Evolutionary conservation across 2,888 invertebrate genomes (phyloP).

Genomic region (Mimachlamys varia): DNA sequence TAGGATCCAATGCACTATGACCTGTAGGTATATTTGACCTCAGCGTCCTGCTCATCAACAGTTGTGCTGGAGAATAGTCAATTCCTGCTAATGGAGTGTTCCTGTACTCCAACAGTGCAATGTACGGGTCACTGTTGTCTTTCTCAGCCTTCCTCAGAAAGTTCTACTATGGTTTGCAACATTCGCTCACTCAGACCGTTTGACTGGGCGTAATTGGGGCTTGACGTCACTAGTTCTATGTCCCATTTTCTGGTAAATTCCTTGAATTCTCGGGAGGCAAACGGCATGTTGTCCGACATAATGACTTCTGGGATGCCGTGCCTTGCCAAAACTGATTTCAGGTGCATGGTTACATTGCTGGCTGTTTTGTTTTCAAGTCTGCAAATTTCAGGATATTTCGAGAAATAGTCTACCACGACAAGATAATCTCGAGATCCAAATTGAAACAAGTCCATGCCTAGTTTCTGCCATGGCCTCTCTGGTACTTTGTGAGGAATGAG

Average conservation of each 20-base stretch:
- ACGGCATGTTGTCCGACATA: constrained; percentile 59
- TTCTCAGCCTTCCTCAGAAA: constrained; percentile 52
- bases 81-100: constrained; percentile 55
- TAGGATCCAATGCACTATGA: constrained; percentile 4
- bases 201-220: constrained; percentile 50
- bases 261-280: constrained; percentile 44
- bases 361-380: constrained; percentile 54
- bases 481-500: constrained; percentile 45
- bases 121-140: constrained; percentile 51
- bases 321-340: constrained; percentile 55
- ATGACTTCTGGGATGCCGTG: constrained; percentile 56
- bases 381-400: constrained; percentile 59
- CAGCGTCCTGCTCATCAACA: constrained; percentile 51
- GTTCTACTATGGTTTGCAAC: constrained; percentile 53
- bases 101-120: constrained; percentile 55
- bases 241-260: constrained; percentile 35
- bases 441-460: constrained; percentile 54
- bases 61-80: constrained; percentile 49
- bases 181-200: constrained; percentile 54
- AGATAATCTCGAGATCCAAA: constrained; percentile 51
- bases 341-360: constrained; percentile 41
- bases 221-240: constrained; percentile 28
- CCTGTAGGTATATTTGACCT: constrained; percentile 50
- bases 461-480: constrained; percentile 53
- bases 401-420: constrained; percentile 59